phyloP scores from a whole-genome alignment of 2,797 vertebrate species.

The Rhynchotus rufescens region DNA sequence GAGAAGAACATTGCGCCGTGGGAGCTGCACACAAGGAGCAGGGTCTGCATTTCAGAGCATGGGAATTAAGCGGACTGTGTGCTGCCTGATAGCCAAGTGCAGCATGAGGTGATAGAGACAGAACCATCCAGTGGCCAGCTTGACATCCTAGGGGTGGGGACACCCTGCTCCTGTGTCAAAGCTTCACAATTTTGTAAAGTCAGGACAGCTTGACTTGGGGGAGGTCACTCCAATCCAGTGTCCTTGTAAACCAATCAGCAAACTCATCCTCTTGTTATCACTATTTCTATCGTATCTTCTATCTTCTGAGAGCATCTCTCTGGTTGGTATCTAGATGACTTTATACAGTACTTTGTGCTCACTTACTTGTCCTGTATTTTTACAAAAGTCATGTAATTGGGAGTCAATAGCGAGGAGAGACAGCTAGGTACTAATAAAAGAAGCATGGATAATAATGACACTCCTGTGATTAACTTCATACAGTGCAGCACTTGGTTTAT shows the following conservation, averaged over 20 bases:
- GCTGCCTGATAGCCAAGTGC: fast-evolving
- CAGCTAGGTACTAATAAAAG: not conserved
- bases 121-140: not conserved
- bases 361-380: not conserved
- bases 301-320: not conserved
- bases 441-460: not conserved
- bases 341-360: not conserved
- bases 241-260: not conserved
- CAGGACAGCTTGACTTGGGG: not conserved
- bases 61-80: not conserved
- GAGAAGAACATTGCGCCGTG: not conserved
- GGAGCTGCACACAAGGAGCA: fast-evolving
- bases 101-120: fast-evolving
- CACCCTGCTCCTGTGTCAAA: not conserved
- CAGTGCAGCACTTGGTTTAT: not conserved
- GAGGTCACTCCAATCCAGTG: not conserved
- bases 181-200: not conserved
- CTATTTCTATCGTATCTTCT: not conserved
- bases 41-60: not conserved
- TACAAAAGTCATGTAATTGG: not conserved
- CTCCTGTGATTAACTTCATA: not conserved
- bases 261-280: not conserved
- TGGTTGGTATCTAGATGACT: not conserved
- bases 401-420: not conserved
- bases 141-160: not conserved